Evolutionary conservation across 2,888 invertebrate species (phyloP).

Genomic region (Helleia helle): DNA sequence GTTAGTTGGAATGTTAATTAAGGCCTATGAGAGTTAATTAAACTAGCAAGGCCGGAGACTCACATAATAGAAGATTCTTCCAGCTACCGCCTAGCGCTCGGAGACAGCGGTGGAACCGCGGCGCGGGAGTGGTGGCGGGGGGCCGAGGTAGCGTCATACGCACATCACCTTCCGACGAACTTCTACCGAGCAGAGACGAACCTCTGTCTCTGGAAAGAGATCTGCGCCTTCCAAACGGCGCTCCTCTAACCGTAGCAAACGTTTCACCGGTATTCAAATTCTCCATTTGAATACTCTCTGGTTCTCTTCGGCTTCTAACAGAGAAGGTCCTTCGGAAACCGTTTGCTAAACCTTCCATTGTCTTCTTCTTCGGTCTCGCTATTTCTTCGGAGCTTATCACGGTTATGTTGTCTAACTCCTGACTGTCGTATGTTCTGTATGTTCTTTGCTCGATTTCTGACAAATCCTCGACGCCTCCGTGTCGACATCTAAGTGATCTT

Average conservation of each 20-base stretch:
- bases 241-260: conserved; percentile 60
- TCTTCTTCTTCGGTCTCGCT: conserved; percentile 48
- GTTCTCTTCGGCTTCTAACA: conserved; percentile 48
- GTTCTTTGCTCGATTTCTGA: conserved; percentile 47
- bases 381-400: conserved; percentile 65
- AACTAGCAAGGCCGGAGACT: conserved; percentile 73
- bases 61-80: conserved; percentile 86
- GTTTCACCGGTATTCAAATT: conserved; percentile 54
- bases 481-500: conserved; percentile 50
- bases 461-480: conserved; percentile 58
- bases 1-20: conserved; percentile 13
- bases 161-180: conserved; percentile 83
- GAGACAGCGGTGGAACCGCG: conserved; percentile 79
- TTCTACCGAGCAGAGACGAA: conserved; percentile 72
- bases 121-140: conserved; percentile 54
- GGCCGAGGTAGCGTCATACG: conserved; percentile 49
- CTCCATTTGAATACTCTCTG: conserved; percentile 57
- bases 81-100: conserved; percentile 84
- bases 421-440: conserved; percentile 40
- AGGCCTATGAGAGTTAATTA: conserved; percentile 24
- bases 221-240: conserved; percentile 59
- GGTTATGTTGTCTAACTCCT: conserved; percentile 58
- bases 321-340: conserved; percentile 63
- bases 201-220: conserved; percentile 67
- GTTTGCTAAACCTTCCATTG: conserved; percentile 58